Base-by-base conservation (phyloP, 2,888 invertebrate species). In the Timandra comae region DNA sequence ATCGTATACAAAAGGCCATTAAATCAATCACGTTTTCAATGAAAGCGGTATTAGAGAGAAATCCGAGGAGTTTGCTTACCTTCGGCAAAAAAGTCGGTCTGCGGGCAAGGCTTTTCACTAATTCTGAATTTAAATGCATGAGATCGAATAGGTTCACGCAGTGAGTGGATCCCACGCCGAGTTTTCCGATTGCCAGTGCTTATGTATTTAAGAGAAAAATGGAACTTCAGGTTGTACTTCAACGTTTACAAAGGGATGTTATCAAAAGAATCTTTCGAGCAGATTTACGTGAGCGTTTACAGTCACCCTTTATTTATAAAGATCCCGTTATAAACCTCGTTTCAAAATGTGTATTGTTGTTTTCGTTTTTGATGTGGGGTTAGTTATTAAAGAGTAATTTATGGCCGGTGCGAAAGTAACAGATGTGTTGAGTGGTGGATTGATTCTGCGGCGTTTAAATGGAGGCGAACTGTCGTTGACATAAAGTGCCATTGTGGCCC, bases 81-180 rank as follows among this genome's bases (percentile, higher is more conserved):
- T 73, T 60, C 51, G 55, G 52, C 46, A 62, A 75, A 79, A 75
- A 75, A 63, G 56, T 67, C 66, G 59, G 68, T 68, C 58, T 73
- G 75, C 59, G 72, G 67, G 70, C 60, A 67, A 67, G 68, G 72
- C 73, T 71, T 74, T 69, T 68, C 72, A 74, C 81, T 84, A 84
- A 84, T 84, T 82, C 79, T 74, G 76, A 81, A 84, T 84, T 84
- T 84, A 84, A 84, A 84, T 84, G 84, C 84, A 84, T 84, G 82
- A 82, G 82, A 80, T 80, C 75, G 79, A 81, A 82, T 79, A 70
- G 76, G 76, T 80, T 76, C 71, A 71, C 69, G 70, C 71, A 67
- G 64, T 29, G 65, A 66, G 68, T 58, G 73, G 64, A 73, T 74
- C 68, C 58, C 60, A 50, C 56, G 56, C 56, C 49, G 66, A 70